Base-by-base conservation (phyloP, 2,797 vertebrate genomes). In the Silurus lanzhouensis region DNA sequence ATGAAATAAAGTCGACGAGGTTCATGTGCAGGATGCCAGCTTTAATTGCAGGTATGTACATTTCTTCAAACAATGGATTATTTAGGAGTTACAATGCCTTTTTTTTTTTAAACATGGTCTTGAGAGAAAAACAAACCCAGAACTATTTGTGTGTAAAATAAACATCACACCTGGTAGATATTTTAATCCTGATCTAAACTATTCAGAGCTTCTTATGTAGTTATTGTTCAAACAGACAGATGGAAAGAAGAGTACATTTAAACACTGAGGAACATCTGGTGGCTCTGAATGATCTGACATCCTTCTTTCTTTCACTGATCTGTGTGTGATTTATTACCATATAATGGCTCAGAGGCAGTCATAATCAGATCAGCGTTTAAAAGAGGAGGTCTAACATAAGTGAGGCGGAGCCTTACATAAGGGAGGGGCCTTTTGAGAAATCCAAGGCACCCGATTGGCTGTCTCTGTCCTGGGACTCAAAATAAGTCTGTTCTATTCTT, bases 401-500 rank as follows among this genome's bases (percentile, higher is more conserved):
- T 2, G 80, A 67, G 19, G 27, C 22, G 1, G 10, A 2, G n/a
- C 25, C 8, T 63, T 31, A 85, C 57, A 88, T 67, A 88, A 84
- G 86, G 80, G 48, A 86, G 76, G 88, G 86, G 22, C 87, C 87
- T 86, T 90, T 89, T 44, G 94, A 88, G 64, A 91, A 89, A 4
- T 76, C 92, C 67, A 88, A 87, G 64, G 91, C 78, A 57, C 60
- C 22, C 1, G 92, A 88, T 5, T 93, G 92, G 90, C 91, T 93
- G 46, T 94, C 94, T 91, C 90, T 93, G 27, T 94, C 93, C 19
- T 93, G 94, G 70, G 95, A 95, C 87, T 97, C 96, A 74, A 99
- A 99, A 94, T 97, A 99, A 87, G 94, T 95, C 92, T 97, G 96
- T 92, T 99, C 98, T 82, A 99, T 97, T 90, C 97, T 96, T 88